Percentiles rank a stretch among this genome's conserved stretches.
These are phyloP conservation scores for Jordanella pulchra DNA, from an alignment of 2,797 vertebrate genomes.

Conservation along the genomic window DNA sequence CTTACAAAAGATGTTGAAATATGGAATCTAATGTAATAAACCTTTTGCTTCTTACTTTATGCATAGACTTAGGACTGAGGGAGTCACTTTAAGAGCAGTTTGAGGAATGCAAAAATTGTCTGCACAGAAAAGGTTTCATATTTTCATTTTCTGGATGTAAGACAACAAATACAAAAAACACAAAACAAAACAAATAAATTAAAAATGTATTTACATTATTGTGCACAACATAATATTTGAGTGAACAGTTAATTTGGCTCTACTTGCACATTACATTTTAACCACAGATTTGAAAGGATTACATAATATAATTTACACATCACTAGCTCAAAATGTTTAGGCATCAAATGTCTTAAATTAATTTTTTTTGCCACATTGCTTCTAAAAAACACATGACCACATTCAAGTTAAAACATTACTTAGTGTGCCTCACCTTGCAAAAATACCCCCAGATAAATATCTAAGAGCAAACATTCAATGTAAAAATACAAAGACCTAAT, in stretches of 20 bases:
- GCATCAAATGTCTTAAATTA: background rate
- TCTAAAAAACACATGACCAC: background rate
- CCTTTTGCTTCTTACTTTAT: background rate
- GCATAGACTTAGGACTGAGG: background rate
- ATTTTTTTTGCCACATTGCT: background rate
- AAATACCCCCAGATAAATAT: background rate
- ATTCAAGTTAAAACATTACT: background rate
- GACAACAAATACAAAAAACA: background rate
- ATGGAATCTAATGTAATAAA: background rate
- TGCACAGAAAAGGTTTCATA: background rate
- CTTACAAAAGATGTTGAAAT: background rate
- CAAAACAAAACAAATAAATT: too few species aligned
- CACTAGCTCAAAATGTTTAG: background rate
- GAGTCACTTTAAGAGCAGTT: background rate
- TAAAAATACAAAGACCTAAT: too few species aligned
- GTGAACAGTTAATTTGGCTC: background rate
- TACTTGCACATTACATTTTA: background rate
- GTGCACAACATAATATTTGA: background rate
- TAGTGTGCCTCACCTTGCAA: background rate
- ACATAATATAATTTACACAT: background rate
- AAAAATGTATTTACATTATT: too few species aligned
- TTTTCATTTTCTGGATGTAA: background rate
- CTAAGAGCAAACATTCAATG: background rate
- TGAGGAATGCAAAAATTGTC: background rate
- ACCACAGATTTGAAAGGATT: background rate